These are phyloP conservation scores for Penaeus monodon DNA, from an alignment of 2,888 invertebrate genomes.

Conservation along the genomic window DNA sequence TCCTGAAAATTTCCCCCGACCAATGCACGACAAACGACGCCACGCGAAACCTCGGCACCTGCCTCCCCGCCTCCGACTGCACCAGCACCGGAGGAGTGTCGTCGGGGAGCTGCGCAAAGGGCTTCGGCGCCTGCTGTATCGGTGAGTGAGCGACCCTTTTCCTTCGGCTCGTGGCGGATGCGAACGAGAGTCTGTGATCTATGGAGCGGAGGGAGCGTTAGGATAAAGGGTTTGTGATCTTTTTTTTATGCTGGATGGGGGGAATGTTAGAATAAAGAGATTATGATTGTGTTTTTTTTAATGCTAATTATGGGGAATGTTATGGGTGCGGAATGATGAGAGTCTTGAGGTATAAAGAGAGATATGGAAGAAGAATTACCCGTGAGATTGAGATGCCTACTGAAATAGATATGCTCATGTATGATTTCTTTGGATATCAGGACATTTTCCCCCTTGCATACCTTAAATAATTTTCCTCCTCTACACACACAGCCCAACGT, in stretches of 20 bases:
- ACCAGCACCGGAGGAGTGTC: constrained; percentile 29
- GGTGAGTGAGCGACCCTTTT: constrained; percentile 38
- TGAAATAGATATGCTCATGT: too few species aligned
- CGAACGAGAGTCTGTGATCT: neutral
- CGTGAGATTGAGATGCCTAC: too few species aligned
- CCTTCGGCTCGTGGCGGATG: neutral
- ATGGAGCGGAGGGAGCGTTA: neutral
- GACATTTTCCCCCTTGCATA: neutral
- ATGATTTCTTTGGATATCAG: neutral
- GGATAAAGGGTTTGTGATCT: neutral
- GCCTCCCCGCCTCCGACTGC: constrained; percentile 55
- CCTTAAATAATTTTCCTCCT: neutral
- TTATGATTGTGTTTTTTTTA: neutral
- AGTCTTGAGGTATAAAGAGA: neutral
- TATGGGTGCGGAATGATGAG: neutral
- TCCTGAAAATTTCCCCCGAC: constrained; percentile 40
- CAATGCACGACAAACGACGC: constrained; percentile 47
- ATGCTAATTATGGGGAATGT: neutral
- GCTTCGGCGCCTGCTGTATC: constrained; percentile 57
- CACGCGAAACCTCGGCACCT: constrained; percentile 45
- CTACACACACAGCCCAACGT: constrained; percentile 37
- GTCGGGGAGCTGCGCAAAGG: constrained; percentile 57
- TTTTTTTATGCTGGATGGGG: neutral
- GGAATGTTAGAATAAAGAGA: neutral
- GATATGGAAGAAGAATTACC: too few species aligned